A percentile compares a stretch with the other conserved stretches of the same genome.
These are phyloP conservation scores for Sebastes vulpes DNA, from an alignment of 2,797 vertebrate species.

Conservation along the genomic window DNA sequence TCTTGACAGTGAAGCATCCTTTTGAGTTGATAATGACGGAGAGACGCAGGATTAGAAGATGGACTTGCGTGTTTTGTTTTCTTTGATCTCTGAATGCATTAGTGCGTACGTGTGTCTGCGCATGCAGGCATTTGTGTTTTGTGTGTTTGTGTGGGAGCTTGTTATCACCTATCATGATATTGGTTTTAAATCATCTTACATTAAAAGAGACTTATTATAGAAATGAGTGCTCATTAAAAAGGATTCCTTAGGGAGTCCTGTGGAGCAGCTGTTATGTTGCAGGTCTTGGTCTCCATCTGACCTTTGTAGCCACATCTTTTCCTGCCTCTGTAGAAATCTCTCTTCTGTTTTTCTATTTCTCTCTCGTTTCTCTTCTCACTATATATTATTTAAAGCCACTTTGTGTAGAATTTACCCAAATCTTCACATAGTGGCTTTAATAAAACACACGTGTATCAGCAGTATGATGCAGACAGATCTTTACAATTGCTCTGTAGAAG, in stretches of 20 bases:
- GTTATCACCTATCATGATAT: not conserved
- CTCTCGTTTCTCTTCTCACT: not conserved
- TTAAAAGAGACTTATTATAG: constrained; percentile 24
- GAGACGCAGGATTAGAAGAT: constrained; percentile 11
- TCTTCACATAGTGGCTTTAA: not conserved
- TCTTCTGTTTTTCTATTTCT: not conserved
- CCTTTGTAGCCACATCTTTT: not conserved
- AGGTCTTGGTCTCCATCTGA: not conserved
- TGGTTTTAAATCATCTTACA: constrained; percentile 17
- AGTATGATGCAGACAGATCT: not conserved
- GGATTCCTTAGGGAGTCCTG: not conserved
- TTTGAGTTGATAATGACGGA: constrained; percentile 36
- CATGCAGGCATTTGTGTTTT: not conserved
- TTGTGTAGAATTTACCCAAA: not conserved
- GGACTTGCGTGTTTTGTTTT: not conserved
- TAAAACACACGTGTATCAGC: not conserved
- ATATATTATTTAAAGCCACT: not conserved
- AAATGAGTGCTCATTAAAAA: constrained; percentile 23
- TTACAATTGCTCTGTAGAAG: not conserved
- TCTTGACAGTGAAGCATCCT: constrained; percentile 33
- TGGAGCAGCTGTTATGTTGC: constrained; percentile 1
- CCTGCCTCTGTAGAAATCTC: not conserved
- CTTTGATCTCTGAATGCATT: constrained; percentile 50
- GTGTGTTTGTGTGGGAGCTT: constrained; percentile 1
- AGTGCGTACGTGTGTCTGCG: not conserved